Percentiles rank a stretch among this genome's conserved stretches.
Evolutionary conservation across 2,113 vertebrate genomes (phyloP).

Genomic region (Nycticryphes semicollaris): DNA sequence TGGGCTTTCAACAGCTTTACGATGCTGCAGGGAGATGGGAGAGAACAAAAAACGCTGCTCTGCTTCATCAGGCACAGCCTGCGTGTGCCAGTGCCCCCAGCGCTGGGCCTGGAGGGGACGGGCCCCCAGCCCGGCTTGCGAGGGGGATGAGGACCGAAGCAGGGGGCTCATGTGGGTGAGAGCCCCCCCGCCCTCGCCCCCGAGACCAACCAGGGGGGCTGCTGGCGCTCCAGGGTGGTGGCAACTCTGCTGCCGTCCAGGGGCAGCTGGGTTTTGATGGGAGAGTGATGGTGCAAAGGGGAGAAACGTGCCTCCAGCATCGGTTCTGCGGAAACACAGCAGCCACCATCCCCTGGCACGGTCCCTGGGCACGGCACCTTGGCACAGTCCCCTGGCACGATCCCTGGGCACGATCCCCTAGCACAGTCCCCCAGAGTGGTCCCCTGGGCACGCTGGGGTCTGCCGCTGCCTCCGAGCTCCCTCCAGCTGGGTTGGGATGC

Average conservation of each 20-base stretch:
- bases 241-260: not conserved
- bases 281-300: not conserved
- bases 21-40: conserved; percentile 17
- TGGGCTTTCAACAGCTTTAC: conserved; percentile 51
- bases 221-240: not conserved
- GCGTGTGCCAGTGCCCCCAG: conserved; percentile 25
- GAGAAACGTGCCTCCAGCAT: rapidly evolving
- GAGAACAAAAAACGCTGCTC: conserved; percentile 46
- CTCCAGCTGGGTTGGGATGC: rapidly evolving
- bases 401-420: rapidly evolving
- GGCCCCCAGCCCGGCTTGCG: rapidly evolving
- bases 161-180: not conserved
- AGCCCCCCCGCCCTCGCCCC: rapidly evolving
- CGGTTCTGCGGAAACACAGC: not conserved
- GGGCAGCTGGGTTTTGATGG: rapidly evolving
- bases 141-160: not conserved
- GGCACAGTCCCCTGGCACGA: rapidly evolving
- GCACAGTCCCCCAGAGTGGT: rapidly evolving
- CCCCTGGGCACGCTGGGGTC: rapidly evolving
- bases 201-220: rapidly evolving
- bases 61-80: not conserved
- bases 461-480: not conserved
- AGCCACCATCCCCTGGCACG: rapidly evolving
- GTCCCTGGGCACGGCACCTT: rapidly evolving
- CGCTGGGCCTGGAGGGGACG: not conserved